Evolutionary conservation across 2,797 vertebrate species (phyloP), one percentile per base, ranked within the genome.

Genomic region (Lacerta viridis): DNA sequence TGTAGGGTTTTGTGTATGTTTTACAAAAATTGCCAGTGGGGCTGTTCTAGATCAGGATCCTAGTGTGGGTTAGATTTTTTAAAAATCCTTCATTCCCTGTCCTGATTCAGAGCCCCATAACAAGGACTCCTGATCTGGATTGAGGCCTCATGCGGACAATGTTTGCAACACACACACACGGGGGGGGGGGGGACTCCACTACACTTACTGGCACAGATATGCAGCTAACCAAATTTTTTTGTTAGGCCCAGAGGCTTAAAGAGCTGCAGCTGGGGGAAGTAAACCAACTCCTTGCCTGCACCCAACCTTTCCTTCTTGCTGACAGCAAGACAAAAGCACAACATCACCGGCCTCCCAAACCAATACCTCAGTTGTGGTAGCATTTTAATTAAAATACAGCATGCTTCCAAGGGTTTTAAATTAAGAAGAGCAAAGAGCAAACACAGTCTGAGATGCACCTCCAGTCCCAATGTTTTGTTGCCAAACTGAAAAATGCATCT

Each of bases 301-400:
- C 50, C 77, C 87, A 90, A 71, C 36, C 88, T 27, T 50, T 87
- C 79, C 92, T 92, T 88, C 64, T 80, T 39, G 71, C 89, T 93
- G 85, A 93, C 92, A 94, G 87, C 85, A 87, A 84, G 90, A 93
- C 94, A 92, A 91, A 93, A 93, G 83, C 78, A 89, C 55, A 88
- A 88, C 93, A 94, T 89, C 78, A 85, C 86, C 79, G 92, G 90
- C 83, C 92, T 91, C 87, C 33, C 55, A 75, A 90, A 90, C 91
- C 92, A 93, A 92, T 74, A 91, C 90, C 87, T 94, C 74, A 55
- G 80, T 1, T 0, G 55, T 50, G 41, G 55, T 87, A 92, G 93
- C 68, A 88, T 91, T 93, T 89, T 90, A 90, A 93, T 90, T 92
- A 95, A 93, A 95, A 76, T 0, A 0, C 83, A 74, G 84, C 77